Evolutionary conservation across 2,888 invertebrate genomes (phyloP), one percentile per base, ranked within the genome.

Genomic region (Melinaea marsaeus): DNA sequence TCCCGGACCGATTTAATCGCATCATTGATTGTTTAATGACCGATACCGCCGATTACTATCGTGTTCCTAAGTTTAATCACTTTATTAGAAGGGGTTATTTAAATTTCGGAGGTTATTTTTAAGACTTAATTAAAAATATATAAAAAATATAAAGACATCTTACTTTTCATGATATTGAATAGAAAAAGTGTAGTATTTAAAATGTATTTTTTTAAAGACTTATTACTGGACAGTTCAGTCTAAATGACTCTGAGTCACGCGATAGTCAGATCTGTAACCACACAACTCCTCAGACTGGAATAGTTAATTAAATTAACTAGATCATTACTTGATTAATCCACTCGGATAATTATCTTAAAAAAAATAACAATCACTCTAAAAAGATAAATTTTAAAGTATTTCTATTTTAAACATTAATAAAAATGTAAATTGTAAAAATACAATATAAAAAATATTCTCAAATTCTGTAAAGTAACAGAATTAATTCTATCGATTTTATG

Each of bases 21-120:
- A 60, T 74, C 76, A 79, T 80, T 79, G 79, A 80, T 78, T 79
- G 68, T 71, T 70, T 70, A 70, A 72, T 70, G 72, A 69, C 71
- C 65, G 67, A 69, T 65, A 62, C 68, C 69, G 63, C 63, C 64
- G 73, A 71, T 72, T 65, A 63, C 71, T 66, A 74, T 74, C 68
- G 61, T 67, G 69, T 66, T 68, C 70, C 62, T 64, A 54, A 60
- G 65, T 72, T 75, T 74, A 74, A 75, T 75, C 70, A 67, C 71
- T 74, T 72, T 72, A 71, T 74, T 74, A 71, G 73, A 70, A 70
- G 56, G 65, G 51, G 46, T 63, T 47, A 32, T 51, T 51, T 51
- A 42, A 42, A 9, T 42, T 42, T 42, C 42, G 9, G 7, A 9
- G 9, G 0, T 9, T 37, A 37, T 37, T 37, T 37, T 37, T 37